phyloP scores from a whole-genome alignment of 2,113 vertebrate species.

The Psilopsiagon aurifrons region DNA sequence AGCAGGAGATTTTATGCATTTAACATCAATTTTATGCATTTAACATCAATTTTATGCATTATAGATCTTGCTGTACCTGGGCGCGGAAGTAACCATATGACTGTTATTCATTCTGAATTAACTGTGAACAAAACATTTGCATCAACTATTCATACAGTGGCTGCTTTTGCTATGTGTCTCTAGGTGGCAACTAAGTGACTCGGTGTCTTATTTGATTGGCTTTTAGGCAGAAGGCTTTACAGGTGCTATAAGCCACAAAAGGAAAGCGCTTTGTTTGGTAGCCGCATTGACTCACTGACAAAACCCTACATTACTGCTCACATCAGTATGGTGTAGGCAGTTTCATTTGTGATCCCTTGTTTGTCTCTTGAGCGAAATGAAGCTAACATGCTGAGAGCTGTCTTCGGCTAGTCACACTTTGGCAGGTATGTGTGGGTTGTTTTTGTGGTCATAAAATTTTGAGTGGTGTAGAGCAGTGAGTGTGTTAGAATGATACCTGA shows the following conservation, averaged over 20 bases:
- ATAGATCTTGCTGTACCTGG: conserved; percentile 22
- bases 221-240: conserved; percentile 49
- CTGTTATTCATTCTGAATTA: conserved; percentile 50
- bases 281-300: conserved; percentile 30
- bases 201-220: conserved; percentile 43
- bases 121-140: conserved; percentile 45
- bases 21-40: background rate
- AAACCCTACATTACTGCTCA: conserved; percentile 15
- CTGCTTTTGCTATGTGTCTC: conserved; percentile 27
- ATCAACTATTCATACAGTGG: conserved; percentile 4
- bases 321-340: conserved; percentile 41
- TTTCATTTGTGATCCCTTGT: conserved; percentile 65
- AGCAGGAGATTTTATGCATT: conserved; percentile 38
- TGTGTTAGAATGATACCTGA: conserved; percentile 67
- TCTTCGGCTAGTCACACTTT: conserved; percentile 58
- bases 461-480: conserved; percentile 56
- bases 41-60: conserved; percentile 14
- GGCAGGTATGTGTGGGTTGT: conserved; percentile 57
- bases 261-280: background rate
- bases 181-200: conserved; percentile 29
- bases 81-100: background rate
- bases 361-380: conserved; percentile 61
- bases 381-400: conserved; percentile 68
- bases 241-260: background rate
- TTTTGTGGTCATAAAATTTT: conserved; percentile 69